phyloP scores from a whole-genome alignment of 2,888 invertebrate species.

The Pterostichus madidus region DNA sequence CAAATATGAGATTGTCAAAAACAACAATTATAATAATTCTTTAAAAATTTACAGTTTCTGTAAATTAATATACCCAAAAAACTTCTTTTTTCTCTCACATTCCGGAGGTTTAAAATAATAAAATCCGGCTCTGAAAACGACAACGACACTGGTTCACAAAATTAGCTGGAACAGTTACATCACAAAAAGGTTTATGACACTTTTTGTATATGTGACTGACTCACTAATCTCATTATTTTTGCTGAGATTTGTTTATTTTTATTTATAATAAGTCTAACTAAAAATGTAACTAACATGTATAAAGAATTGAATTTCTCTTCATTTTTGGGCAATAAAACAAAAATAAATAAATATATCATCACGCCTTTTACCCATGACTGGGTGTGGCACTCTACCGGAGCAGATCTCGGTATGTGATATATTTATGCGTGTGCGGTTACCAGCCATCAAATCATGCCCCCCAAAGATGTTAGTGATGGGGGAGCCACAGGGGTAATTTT shows the following conservation, averaged over 20 bases:
- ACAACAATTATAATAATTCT: not conserved
- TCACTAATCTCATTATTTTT: slow-evolving; percentile 21
- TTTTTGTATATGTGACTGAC: slow-evolving; percentile 33
- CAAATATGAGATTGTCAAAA: no score
- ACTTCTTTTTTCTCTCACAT: slow-evolving; percentile 8
- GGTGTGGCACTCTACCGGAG: no score
- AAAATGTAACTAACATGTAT: not conserved
- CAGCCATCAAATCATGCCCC: no score
- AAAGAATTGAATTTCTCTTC: no score
- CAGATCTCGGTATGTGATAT: no score
- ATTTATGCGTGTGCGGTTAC: no score
- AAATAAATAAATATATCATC: no score
- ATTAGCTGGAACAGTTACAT: slow-evolving; percentile 36
- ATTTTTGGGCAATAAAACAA: not conserved
- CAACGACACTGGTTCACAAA: slow-evolving; percentile 20
- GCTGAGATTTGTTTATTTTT: slow-evolving; percentile 3
- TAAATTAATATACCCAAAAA: no score
- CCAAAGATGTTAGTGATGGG: no score
- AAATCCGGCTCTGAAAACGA: slow-evolving; percentile 1
- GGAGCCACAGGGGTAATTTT: no score
- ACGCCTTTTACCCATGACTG: no score
- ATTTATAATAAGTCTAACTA: not conserved
- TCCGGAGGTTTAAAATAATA: slow-evolving; percentile 13
- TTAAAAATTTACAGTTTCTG: no score
- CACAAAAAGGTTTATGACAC: slow-evolving; percentile 26